Evolutionary conservation across 2,113 vertebrate genomes (phyloP).

Genomic region (Spermophilus dauricus): DNA sequence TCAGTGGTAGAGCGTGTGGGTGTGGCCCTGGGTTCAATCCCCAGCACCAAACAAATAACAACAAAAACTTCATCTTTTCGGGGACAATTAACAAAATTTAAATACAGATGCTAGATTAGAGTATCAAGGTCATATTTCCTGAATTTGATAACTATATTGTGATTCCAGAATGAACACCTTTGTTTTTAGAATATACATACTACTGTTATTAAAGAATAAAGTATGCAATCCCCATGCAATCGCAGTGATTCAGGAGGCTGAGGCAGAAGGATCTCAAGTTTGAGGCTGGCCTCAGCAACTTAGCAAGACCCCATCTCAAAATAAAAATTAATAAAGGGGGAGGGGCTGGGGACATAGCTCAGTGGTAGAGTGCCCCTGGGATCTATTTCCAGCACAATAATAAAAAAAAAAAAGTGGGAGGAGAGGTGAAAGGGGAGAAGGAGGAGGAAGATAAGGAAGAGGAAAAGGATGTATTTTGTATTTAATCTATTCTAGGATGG

Average conservation of each 20-base stretch:
- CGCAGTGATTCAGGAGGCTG: too few relatives aligned
- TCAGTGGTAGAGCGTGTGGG: not conserved
- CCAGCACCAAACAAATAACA: not conserved
- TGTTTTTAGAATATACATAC: conserved; percentile 25
- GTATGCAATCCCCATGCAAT: too few relatives aligned
- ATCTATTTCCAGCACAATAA: too few relatives aligned
- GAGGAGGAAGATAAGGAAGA: too few relatives aligned
- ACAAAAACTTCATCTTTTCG: not conserved
- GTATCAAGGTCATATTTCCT: conserved; percentile 4
- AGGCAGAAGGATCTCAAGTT: too few relatives aligned
- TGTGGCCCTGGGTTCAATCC: not conserved
- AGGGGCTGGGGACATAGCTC: too few relatives aligned
- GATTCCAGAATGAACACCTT: not conserved
- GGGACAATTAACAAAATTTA: not conserved
- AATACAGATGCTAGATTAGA: not conserved
- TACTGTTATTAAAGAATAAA: not conserved
- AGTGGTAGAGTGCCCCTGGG: too few relatives aligned
- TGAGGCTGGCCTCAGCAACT: too few relatives aligned
- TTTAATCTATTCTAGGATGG: conserved; percentile 1
- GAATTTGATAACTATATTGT: not conserved
- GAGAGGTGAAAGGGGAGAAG: too few relatives aligned
- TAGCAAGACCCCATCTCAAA: too few relatives aligned
- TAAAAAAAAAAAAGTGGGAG: too few relatives aligned
- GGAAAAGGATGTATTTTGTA: not conserved
- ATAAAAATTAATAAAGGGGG: too few relatives aligned